A percentile compares a stretch with the other conserved stretches of the same genome.
Conservation (phyloP, 2,113 vertebrate genomes). For the Recurvirostra avosetta region DNA sequence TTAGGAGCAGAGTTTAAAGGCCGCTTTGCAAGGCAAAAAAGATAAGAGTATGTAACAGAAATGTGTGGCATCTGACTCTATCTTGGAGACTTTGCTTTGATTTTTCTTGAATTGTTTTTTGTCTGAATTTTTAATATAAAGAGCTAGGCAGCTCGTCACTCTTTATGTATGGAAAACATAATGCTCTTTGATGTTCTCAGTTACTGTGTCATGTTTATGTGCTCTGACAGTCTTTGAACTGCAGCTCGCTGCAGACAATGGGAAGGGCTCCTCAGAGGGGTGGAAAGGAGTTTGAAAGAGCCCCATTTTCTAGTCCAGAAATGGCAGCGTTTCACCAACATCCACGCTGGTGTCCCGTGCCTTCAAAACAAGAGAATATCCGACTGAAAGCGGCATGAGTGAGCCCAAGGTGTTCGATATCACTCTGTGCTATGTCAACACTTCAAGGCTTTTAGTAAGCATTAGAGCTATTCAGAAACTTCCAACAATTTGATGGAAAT, state of each 20-base stretch:
- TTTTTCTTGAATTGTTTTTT: constrained; percentile 52
- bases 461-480: neutral
- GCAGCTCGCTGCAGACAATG: constrained; percentile 11
- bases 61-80: neutral
- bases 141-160: constrained; percentile 51
- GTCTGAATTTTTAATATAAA: constrained; percentile 53
- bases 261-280: neutral
- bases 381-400: neutral
- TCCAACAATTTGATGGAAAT: neutral
- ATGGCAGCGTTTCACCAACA: neutral
- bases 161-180: constrained; percentile 58
- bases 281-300: neutral
- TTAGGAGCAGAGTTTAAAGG: constrained; percentile 30
- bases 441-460: neutral
- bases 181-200: constrained; percentile 63
- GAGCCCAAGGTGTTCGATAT: neutral
- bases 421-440: neutral
- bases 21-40: constrained; percentile 36
- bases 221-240: constrained; percentile 59
- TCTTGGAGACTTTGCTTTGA: constrained; percentile 41
- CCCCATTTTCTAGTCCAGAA: neutral
- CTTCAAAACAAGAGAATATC: neutral
- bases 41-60: neutral
- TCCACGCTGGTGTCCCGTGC: neutral
- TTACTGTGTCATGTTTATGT: constrained; percentile 63